Percentiles rank a stretch among this genome's conserved stretches.
Conservation (phyloP, 2,113 vertebrate species). For the Xerus inauris region DNA sequence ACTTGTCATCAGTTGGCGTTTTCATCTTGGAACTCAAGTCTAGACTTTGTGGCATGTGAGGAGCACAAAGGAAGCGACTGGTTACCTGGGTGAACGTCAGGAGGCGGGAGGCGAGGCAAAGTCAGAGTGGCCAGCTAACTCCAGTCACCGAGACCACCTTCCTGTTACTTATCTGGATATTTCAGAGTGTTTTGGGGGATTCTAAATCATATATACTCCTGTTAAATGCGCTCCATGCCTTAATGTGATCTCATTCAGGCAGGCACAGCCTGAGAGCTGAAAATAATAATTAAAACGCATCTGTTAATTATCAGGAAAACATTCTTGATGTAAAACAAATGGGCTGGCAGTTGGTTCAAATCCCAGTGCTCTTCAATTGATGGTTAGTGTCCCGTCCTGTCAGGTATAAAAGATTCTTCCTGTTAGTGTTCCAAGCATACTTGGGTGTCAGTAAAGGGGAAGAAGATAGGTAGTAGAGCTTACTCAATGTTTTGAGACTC, state of each 20-base stretch:
- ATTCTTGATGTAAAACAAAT: neutral
- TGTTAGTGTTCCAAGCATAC: slow-evolving; percentile 33
- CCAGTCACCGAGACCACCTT: neutral
- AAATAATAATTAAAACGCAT: slow-evolving; percentile 31
- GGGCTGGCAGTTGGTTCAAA: neutral
- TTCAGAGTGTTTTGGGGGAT: neutral
- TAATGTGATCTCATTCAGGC: neutral
- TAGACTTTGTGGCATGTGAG: neutral
- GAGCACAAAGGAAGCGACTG: neutral
- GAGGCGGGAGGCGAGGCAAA: neutral
- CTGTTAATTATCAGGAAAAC: slow-evolving; percentile 58
- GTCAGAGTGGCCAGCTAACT: neutral
- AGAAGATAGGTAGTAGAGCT: slow-evolving; percentile 24
- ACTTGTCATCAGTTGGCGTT: neutral
- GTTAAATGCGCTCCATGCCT: neutral
- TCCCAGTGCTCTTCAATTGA: slow-evolving; percentile 15
- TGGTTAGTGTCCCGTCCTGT: slow-evolving; percentile 60
- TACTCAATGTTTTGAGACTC: slow-evolving; percentile 51
- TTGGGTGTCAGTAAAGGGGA: slow-evolving; percentile 16
- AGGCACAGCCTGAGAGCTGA: neutral
- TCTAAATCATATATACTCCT: neutral
- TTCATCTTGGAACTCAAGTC: neutral
- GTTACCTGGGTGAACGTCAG: neutral
- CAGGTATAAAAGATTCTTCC: slow-evolving; percentile 55
- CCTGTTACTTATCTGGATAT: neutral